phyloP scores from a whole-genome alignment of 2,113 vertebrate genomes.

The Elgaria multicarinata region DNA sequence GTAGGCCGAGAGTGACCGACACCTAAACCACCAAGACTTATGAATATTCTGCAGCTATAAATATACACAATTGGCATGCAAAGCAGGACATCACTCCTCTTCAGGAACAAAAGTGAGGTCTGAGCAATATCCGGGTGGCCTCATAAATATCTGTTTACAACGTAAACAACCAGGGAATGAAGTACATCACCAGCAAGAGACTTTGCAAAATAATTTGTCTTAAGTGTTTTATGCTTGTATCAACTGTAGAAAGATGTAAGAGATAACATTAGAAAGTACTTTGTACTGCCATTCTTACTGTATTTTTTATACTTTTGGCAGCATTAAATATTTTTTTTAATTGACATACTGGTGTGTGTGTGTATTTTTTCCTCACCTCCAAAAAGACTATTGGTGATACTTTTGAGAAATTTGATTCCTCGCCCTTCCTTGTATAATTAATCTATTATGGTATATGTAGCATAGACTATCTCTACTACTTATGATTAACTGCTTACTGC shows the following conservation, averaged over 20 bases:
- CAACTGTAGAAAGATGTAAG: conserved; percentile 81
- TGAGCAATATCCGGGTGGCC: conserved; percentile 73
- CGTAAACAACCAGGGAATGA: conserved; percentile 84
- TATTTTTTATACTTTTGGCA: conserved; percentile 87
- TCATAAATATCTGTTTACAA: conserved; percentile 86
- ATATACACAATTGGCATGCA: conserved; percentile 83
- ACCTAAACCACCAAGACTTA: conserved; percentile 83
- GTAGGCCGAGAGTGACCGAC: conserved; percentile 87
- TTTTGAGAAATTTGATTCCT: neutral
- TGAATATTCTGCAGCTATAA: conserved; percentile 84
- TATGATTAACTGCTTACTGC: no score
- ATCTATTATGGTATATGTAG: no score
- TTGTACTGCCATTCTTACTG: conserved; percentile 85
- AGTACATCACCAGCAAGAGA: conserved; percentile 81
- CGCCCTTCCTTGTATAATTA: no score
- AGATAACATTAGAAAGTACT: conserved; percentile 80
- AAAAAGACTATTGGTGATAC: conserved; percentile 38
- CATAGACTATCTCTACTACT: no score
- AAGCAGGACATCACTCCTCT: conserved; percentile 80
- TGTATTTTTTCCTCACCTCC: conserved; percentile 43
- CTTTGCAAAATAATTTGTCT: conserved; percentile 77
- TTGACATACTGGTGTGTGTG: conserved; percentile 69
- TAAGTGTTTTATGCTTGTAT: conserved; percentile 72
- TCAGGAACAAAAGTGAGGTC: conserved; percentile 81
- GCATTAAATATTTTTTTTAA: conserved; percentile 91